These are phyloP conservation scores for Nomada ruficornis DNA, from an alignment of 2,888 invertebrate species.

Conservation along the genomic window DNA sequence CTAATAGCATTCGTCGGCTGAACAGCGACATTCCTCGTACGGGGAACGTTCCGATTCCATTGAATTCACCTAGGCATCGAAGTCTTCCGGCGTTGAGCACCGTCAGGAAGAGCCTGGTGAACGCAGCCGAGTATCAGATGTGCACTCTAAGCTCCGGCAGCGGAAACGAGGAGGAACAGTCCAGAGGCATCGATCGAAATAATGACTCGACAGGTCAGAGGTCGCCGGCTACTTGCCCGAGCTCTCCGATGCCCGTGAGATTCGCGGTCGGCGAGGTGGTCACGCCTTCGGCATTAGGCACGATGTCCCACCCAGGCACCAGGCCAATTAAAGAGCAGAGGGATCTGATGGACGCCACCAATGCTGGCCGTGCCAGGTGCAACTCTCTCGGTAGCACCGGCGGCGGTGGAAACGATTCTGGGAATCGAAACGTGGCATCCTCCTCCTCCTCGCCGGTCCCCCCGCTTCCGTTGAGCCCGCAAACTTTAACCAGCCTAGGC, in stretches of 20 bases:
- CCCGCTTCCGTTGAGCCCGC: slow-evolving; percentile 85
- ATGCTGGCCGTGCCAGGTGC: slow-evolving; percentile 86
- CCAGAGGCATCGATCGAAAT: slow-evolving; percentile 17
- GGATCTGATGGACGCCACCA: slow-evolving; percentile 55
- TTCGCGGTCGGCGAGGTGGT: slow-evolving; percentile 90
- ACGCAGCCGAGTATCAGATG: slow-evolving; percentile 30
- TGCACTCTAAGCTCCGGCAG: slow-evolving; percentile 39
- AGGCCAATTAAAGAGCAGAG: slow-evolving; percentile 63
- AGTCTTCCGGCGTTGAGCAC: slow-evolving; percentile 87
- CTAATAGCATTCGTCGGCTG: slow-evolving; percentile 77
- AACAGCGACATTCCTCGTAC: slow-evolving; percentile 82
- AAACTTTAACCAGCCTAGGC: slow-evolving; percentile 88
- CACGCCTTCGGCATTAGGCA: slow-evolving; percentile 80
- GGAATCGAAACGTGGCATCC: slow-evolving; percentile 58
- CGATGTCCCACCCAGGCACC: slow-evolving; percentile 52
- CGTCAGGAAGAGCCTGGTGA: slow-evolving; percentile 45
- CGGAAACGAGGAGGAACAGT: slow-evolving; percentile 58
- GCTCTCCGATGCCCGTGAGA: slow-evolving; percentile 86
- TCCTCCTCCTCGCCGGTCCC: slow-evolving; percentile 77
- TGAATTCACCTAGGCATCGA: slow-evolving; percentile 88
- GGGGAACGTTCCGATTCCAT: slow-evolving; percentile 82
- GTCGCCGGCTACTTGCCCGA: slow-evolving; percentile 79
- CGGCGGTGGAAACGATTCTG: slow-evolving; percentile 56
- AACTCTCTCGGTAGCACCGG: slow-evolving; percentile 87
- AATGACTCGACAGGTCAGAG: slow-evolving; percentile 60